A percentile compares a stretch with the other conserved stretches of the same genome.
Evolutionary conservation across 2,888 invertebrate genomes (phyloP).

Genomic region (Napeogenes inachia): DNA sequence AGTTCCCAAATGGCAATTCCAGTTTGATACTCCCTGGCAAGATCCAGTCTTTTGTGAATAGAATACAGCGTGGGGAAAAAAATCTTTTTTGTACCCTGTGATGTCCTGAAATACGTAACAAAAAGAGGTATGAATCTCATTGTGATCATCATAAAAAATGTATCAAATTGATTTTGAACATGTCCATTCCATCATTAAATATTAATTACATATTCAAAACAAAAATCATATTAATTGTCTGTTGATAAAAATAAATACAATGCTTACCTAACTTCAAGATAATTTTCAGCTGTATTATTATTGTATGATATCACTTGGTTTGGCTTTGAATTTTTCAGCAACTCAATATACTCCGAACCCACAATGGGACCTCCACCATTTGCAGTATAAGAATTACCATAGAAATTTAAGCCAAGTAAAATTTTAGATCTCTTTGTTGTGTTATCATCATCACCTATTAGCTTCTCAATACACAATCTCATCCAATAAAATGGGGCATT

Average conservation of each 20-base stretch:
- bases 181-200: no score
- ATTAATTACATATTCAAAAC: no score
- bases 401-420: conserved; percentile 93
- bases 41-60: conserved; percentile 85
- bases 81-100: conserved; percentile 84
- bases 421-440: conserved; percentile 84
- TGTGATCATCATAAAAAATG: not conserved
- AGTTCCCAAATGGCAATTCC: conserved; percentile 96
- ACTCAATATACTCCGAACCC: conserved; percentile 85
- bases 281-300: conserved; percentile 87
- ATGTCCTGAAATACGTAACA: conserved; percentile 69
- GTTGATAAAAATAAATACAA: not conserved
- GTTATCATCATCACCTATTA: conserved; percentile 80
- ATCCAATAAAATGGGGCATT: conserved; percentile 94
- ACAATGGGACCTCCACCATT: conserved; percentile 90
- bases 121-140: conserved; percentile 7
- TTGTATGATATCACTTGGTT: conserved; percentile 85
- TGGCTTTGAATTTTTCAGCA: conserved; percentile 83
- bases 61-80: conserved; percentile 95
- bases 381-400: conserved; percentile 91
- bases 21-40: conserved; percentile 87
- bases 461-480: conserved; percentile 83
- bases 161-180: no score
- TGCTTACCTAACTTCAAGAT: conserved; percentile 88
- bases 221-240: no score